phyloP scores from a whole-genome alignment of 1,140 invertebrate species.

The Acromyrmex echinatior region DNA sequence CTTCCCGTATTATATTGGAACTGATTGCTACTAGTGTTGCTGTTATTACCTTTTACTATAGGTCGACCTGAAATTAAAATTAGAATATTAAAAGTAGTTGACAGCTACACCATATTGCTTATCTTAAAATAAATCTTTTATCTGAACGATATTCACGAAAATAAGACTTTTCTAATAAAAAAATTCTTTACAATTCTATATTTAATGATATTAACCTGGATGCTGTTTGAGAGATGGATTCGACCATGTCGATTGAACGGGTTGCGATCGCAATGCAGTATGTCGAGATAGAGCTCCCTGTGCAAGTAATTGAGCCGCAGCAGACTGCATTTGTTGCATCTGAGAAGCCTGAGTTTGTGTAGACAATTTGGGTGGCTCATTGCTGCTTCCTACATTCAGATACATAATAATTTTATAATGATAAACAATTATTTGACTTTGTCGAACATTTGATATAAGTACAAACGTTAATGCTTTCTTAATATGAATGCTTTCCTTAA shows the following conservation, averaged over 20 bases:
- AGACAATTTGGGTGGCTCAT: slow-evolving; percentile 81
- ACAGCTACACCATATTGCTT: background rate
- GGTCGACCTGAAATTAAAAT: slow-evolving; percentile 85
- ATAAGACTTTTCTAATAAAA: background rate
- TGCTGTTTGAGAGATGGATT: slow-evolving; percentile 83
- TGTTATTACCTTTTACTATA: slow-evolving; percentile 86
- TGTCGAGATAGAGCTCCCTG: slow-evolving; percentile 82
- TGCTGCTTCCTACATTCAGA: slow-evolving; percentile 78
- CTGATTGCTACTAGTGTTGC: slow-evolving; percentile 66
- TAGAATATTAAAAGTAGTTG: background rate
- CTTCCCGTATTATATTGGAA: slow-evolving; percentile 80
- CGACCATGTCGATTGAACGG: slow-evolving; percentile 78
- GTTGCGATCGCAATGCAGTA: slow-evolving; percentile 76
- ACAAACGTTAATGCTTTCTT: background rate
- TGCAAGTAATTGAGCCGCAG: slow-evolving; percentile 82
- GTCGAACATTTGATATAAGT: background rate
- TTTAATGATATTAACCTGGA: slow-evolving; percentile 78
- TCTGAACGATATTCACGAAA: background rate
- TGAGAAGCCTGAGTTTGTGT: slow-evolving; percentile 82
- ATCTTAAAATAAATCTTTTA: background rate
- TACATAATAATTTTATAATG: slow-evolving; percentile 48
- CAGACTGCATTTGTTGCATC: slow-evolving; percentile 83
- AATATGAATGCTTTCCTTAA: background rate
- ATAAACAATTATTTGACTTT: background rate
- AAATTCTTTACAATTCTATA: background rate